phyloP scores from a whole-genome alignment of 2,797 vertebrate species.

The Micropoecilia bifurca region DNA sequence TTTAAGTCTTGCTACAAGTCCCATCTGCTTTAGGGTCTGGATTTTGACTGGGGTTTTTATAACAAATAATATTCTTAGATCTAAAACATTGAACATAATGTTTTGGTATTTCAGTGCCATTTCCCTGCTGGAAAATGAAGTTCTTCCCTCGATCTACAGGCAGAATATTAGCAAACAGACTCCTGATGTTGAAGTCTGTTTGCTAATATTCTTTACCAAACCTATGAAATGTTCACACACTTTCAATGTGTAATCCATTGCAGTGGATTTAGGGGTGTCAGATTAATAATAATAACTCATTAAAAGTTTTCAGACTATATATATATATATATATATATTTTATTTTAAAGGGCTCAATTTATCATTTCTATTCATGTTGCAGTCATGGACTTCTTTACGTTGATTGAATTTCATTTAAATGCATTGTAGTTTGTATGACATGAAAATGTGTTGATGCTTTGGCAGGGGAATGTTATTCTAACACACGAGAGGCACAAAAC shows the following conservation, averaged over 20 bases:
- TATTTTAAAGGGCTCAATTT: neutral
- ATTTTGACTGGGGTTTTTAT: neutral
- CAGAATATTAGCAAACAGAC: too few relatives aligned
- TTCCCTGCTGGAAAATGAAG: neutral
- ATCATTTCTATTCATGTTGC: neutral
- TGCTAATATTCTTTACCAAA: neutral
- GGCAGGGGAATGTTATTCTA: neutral
- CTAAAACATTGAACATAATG: neutral
- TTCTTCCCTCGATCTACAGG: neutral
- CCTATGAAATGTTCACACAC: neutral
- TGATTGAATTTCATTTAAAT: neutral
- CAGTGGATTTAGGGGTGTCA: neutral
- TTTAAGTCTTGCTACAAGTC: neutral
- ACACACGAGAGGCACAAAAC: neutral
- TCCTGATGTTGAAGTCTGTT: neutral
- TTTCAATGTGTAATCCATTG: neutral
- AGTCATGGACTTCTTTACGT: neutral
- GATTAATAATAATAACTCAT: neutral
- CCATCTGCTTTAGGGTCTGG: neutral
- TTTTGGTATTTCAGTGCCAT: neutral
- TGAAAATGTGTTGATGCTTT: neutral
- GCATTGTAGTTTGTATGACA: neutral
- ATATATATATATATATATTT: too few relatives aligned
- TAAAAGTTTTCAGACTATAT: neutral
- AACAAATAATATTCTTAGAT: neutral